These are phyloP conservation scores for Gyps fulvus DNA, from an alignment of 2,113 vertebrate species.

Conservation along the genomic window DNA sequence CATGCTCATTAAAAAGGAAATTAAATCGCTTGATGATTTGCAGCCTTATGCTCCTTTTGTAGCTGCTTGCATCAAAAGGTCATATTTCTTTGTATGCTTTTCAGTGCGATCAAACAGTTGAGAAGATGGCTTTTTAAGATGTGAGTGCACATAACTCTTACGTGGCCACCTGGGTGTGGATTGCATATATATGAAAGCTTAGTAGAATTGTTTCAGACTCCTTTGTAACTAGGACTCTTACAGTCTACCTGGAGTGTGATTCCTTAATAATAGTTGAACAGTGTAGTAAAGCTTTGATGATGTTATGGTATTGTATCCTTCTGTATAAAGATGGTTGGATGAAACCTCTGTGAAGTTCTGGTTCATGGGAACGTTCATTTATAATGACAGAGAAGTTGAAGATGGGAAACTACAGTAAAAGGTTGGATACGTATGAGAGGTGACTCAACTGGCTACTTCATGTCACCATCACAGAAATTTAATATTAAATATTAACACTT, in stretches of 20 bases:
- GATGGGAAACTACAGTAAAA: background rate
- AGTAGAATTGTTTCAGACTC: background rate
- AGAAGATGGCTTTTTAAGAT: background rate
- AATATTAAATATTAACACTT: background rate
- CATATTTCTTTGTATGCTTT: accelerated
- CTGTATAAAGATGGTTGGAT: background rate
- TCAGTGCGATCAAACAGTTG: accelerated
- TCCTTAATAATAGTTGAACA: background rate
- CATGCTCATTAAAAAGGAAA: background rate
- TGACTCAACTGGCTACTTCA: background rate
- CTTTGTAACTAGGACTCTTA: background rate
- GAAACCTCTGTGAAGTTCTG: background rate
- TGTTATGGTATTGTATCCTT: background rate
- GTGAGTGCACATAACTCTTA: accelerated
- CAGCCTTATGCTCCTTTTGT: background rate
- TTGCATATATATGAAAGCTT: background rate
- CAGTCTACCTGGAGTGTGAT: no score
- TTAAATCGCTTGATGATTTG: background rate
- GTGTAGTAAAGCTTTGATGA: background rate
- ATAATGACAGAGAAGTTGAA: background rate
- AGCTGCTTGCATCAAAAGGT: background rate
- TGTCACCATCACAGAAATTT: background rate
- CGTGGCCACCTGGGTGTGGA: background rate
- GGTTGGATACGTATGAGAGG: background rate
- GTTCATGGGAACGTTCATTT: accelerated